Percentiles rank a stretch among this genome's conserved stretches.
These are phyloP conservation scores for Gibbula magus DNA, from an alignment of 2,888 invertebrate species.

Conservation along the genomic window DNA sequence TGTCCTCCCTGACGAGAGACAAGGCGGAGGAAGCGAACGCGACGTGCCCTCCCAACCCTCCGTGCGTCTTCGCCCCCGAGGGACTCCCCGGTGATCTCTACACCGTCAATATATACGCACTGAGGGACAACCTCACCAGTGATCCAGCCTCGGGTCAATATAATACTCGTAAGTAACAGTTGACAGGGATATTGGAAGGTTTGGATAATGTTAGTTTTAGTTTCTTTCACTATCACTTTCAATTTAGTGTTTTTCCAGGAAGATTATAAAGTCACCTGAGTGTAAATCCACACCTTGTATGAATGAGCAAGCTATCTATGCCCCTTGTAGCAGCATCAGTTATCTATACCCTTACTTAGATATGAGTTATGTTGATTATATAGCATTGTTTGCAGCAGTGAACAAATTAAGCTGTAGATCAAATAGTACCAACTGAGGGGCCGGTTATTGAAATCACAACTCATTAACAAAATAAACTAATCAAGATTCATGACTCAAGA, in stretches of 20 bases:
- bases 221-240: background rate
- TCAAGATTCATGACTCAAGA: too few species aligned
- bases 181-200: background rate
- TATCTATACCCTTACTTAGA: too few species aligned
- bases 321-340: too few species aligned
- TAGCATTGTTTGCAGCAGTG: too few species aligned
- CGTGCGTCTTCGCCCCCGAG: conserved; percentile 30
- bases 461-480: too few species aligned
- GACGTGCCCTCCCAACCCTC: conserved; percentile 34
- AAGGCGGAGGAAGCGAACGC: conserved; percentile 40
- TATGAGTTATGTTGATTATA: too few species aligned
- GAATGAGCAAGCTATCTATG: too few species aligned
- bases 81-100: conserved; percentile 54
- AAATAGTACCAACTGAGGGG: too few species aligned
- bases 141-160: conserved; percentile 41
- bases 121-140: conserved; percentile 45
- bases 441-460: too few species aligned
- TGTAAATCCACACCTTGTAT: too few species aligned
- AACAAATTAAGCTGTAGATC: too few species aligned
- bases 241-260: background rate
- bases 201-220: background rate
- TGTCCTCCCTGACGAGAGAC: conserved; percentile 41
- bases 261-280: background rate
- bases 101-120: conserved; percentile 47
- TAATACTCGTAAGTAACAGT: conserved; percentile 51